Base-by-base conservation (phyloP, 2,113 vertebrate species). In the Sebastes fasciatus region DNA sequence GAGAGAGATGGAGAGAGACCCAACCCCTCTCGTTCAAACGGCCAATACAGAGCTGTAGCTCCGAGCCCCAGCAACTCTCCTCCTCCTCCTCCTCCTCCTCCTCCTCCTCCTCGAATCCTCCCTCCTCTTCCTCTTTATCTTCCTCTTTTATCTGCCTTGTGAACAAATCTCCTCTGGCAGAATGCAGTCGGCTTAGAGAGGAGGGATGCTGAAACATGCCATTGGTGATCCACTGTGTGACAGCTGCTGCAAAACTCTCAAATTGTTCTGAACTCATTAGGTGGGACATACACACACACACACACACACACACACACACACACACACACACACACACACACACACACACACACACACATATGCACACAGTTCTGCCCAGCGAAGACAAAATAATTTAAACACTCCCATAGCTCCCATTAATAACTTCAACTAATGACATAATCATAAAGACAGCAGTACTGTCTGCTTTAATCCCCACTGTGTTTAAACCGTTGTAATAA, bases 41-140 rank as follows among this genome's bases (percentile, higher is more conserved):
- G 83, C 93, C 92, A 93, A 93, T 93, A 76, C 87, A 86, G 78
- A 84, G 88, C 91, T 57, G 70, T 52, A 68, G 68, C 84, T 87
- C 58, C 0, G 12, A 87, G 55, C 65, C 58, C 23, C 77, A 75
- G 46, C 85, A 82, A 79, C 68, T 55, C 82, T 75, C 63, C 40
- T 55, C 77, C 74, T 60, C 69, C 43, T 16, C 82, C 80, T 45
- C 67, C 66, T 67, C 55, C 43, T 49, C 54, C n/a, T n/a, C n/a
- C 61, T 6, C 86, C 68, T 12, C 85, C 58, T 68, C 81, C 70
- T 90, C 58, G 1, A 34, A 34, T 13, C 48, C 11, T 49, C 11
- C 48, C 48, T 49, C 48, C 58, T 68, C 81, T 75, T 89, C 52
- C 66, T 79, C 76, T 78, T 10, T 82, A 74, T 86, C 71, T 82